These are phyloP conservation scores for Tenthredo distinguenda DNA, from an alignment of 2,888 invertebrate species.

Conservation along the genomic window DNA sequence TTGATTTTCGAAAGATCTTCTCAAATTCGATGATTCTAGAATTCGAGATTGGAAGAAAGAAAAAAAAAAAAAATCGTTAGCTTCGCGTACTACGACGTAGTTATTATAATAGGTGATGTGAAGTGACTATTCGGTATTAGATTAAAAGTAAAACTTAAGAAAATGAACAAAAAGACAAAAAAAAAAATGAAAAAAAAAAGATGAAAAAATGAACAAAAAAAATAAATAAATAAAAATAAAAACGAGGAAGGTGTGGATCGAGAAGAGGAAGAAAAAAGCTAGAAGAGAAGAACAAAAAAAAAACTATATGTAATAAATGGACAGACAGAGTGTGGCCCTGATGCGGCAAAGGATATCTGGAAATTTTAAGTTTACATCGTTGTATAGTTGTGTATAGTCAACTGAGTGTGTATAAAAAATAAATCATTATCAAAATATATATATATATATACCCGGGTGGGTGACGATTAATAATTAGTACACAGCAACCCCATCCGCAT, in stretches of 20 bases:
- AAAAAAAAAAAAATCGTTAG: background rate
- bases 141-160: background rate
- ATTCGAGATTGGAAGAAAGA: background rate
- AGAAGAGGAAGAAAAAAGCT: background rate
- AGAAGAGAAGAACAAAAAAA: background rate
- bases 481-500: no score
- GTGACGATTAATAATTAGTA: no score
- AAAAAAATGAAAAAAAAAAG: background rate
- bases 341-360: background rate
- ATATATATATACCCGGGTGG: no score
- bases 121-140: slow-evolving; percentile 14
- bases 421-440: slow-evolving; percentile 48
- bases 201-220: background rate
- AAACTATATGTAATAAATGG: background rate
- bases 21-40: background rate
- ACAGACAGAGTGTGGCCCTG: background rate
- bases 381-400: slow-evolving; percentile 77
- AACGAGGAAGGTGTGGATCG: no score
- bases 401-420: slow-evolving; percentile 76
- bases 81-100: background rate
- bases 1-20: background rate
- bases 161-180: background rate
- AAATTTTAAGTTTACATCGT: slow-evolving; percentile 75
- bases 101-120: background rate
- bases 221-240: background rate